Base-by-base conservation (phyloP, 2,888 invertebrate species). In the Harpalus rufipes region DNA sequence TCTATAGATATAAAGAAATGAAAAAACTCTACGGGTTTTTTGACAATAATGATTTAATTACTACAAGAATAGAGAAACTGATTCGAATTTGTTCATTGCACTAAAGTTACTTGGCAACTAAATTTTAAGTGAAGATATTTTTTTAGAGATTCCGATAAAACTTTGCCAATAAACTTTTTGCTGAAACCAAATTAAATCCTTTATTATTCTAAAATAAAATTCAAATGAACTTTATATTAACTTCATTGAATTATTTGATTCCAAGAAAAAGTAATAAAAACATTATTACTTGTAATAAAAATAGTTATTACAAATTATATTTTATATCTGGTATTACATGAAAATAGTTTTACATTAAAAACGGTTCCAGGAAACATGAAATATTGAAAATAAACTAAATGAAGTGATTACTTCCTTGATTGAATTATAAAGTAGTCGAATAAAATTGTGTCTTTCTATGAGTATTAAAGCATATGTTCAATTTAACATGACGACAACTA, bases 391-490 rank as follows among this genome's bases (percentile, higher is more conserved):
- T 68, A 39, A 39, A 68, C 2, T n/a, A 39, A 68, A 68, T 65
- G 14, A 68, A 68, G 68, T 68, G 1, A 68, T 39, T 32, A 68
- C 21, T 25, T 68, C 8, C 41, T 39, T 16, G n/a, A 25, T 6
- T 5, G 32, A 65, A 65, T 65, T 65, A 65, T 25, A 32, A 4
- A 65, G 12, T 65, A 21, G 4, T 65, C n/a, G 10, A 65, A 65
- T n/a, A n/a, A n/a, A n/a, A n/a, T n/a, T n/a, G n/a, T n/a, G n/a
- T n/a, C n/a, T 25, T 65, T 65, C 32, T 65, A 1, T 8, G n/a
- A 18, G 65, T 68, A 16, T 32, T 41, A 68, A 68, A 39, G 14
- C 32, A 65, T 65, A 41, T 41, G 68, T 68, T 68, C 68, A 68
- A 68, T 68, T 68, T 14, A 68, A 41, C 63, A 63, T 68, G 32